Evolutionary conservation across 2,113 vertebrate species (phyloP).

Genomic region (Megalops atlanticus): DNA sequence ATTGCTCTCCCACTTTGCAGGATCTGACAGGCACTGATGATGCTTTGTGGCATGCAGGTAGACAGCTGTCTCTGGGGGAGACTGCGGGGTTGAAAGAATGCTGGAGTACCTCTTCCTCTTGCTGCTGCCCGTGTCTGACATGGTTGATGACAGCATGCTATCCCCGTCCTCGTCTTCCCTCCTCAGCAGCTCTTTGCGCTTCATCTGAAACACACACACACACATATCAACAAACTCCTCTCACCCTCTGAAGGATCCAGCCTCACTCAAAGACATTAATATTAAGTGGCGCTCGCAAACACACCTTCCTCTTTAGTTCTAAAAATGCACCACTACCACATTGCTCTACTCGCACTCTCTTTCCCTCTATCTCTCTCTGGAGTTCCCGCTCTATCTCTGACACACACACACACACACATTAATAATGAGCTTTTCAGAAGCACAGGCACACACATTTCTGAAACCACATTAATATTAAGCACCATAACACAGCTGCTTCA

Average conservation of each 20-base stretch:
- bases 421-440: constrained; percentile 5
- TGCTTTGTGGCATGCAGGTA: not conserved
- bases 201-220: constrained; percentile 74
- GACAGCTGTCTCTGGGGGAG: not conserved
- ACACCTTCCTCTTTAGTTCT: constrained; percentile 4
- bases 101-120: constrained; percentile 89
- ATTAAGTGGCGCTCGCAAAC: constrained; percentile 6
- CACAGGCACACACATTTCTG: constrained; percentile 31
- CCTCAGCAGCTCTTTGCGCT: constrained; percentile 91
- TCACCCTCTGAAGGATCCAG: not conserved
- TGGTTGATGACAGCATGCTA: constrained; percentile 95
- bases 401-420: constrained; percentile 7
- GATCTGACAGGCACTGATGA: not conserved
- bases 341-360: not conserved
- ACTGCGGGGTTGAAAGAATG: constrained; percentile 1
- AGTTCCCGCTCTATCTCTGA: not conserved
- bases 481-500: constrained; percentile 48
- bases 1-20: not conserved
- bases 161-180: constrained; percentile 94
- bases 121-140: constrained; percentile 88
- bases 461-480: constrained; percentile 56
- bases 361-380: not conserved
- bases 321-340: not conserved
- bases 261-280: constrained; percentile 7
- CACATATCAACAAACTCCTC: constrained; percentile 27